Evolutionary conservation across 2,797 vertebrate species (phyloP).

Genomic region (Hylomyscus alleni): DNA sequence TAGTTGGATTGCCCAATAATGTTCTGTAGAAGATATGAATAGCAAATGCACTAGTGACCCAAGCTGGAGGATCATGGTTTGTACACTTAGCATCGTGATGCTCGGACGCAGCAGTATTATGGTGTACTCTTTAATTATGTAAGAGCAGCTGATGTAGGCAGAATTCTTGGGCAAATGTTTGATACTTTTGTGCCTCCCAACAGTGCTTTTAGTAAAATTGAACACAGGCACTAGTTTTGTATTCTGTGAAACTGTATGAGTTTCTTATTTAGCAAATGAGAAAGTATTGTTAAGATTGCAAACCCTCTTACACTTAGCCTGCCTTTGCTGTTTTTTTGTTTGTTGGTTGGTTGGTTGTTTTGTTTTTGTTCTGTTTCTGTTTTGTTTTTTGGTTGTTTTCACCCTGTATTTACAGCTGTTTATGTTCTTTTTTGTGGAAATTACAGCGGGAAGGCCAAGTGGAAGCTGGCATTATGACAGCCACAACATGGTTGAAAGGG

Average conservation of each 20-base stretch:
- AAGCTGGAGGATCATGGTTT: not conserved
- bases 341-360: not conserved
- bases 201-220: conserved; percentile 53
- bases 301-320: not conserved
- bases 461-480: conserved; percentile 94
- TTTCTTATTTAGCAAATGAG: conserved; percentile 48
- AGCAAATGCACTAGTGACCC: not conserved
- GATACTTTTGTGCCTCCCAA: not conserved
- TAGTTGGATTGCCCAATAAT: not conserved
- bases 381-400: not conserved
- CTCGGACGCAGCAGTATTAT: not conserved
- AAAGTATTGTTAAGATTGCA: conserved; percentile 52
- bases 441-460: conserved; percentile 94
- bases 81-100: not conserved
- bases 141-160: not conserved
- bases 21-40: conserved; percentile 32
- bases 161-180: not conserved
- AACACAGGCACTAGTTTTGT: not conserved
- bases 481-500: conserved; percentile 90
- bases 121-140: not conserved
- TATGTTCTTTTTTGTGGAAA: conserved; percentile 69
- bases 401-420: not conserved
- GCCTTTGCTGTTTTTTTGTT: not conserved
- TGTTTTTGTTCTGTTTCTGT: not conserved
- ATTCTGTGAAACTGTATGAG: not conserved